A percentile compares a stretch with the other conserved stretches of the same genome.
Conservation (phyloP, 2,113 vertebrate species). For the Megaceryle torquata region DNA sequence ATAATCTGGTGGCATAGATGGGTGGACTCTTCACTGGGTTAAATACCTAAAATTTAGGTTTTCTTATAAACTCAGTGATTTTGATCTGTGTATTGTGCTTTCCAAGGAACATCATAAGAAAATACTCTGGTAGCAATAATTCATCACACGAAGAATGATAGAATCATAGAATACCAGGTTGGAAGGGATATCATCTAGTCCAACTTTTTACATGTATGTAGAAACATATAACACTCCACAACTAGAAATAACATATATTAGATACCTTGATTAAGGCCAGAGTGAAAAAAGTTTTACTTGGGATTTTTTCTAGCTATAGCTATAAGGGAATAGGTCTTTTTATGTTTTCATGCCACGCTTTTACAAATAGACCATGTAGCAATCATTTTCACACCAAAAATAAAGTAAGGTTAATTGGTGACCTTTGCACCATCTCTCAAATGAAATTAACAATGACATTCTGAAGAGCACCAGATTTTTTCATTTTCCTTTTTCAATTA, state of each 20-base stretch:
- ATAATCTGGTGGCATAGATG: too few relatives aligned
- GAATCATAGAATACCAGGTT: too few relatives aligned
- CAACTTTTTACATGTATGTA: too few relatives aligned
- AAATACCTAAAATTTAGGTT: neutral
- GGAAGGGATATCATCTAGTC: too few relatives aligned
- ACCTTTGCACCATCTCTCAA: neutral
- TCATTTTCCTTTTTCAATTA: neutral
- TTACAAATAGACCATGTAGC: neutral
- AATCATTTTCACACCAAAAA: neutral
- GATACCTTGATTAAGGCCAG: neutral
- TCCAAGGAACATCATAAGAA: neutral
- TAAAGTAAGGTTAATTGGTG: neutral
- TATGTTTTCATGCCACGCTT: neutral
- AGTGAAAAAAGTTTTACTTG: neutral
- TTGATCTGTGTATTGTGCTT: neutral
- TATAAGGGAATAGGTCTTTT: neutral
- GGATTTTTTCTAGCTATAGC: neutral
- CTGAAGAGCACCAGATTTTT: neutral
- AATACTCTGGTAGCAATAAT: neutral
- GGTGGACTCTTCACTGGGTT: too few relatives aligned
- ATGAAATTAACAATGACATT: neutral
- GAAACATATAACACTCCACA: neutral
- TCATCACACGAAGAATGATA: too few relatives aligned
- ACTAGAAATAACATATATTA: neutral
- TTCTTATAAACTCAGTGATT: neutral